Conservation (phyloP, 2,797 vertebrate species). For the Hafferia zeledoni region DNA sequence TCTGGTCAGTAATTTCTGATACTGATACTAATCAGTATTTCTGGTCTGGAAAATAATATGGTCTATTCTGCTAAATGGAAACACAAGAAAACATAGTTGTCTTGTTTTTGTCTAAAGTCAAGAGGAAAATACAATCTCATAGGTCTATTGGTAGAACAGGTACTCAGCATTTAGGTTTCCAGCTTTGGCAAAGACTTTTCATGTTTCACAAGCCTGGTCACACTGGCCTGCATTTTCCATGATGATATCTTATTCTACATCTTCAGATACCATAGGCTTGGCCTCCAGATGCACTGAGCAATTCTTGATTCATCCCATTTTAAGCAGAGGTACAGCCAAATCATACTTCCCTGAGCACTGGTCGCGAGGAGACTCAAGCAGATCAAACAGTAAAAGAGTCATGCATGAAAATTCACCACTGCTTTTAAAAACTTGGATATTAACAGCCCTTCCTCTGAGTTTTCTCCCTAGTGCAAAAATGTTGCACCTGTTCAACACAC, state of each 20-base stretch:
- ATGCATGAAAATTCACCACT: neutral
- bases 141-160: neutral
- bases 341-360: neutral
- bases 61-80: neutral
- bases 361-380: neutral
- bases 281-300: neutral
- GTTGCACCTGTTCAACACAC: neutral
- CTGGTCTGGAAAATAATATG: neutral
- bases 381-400: neutral
- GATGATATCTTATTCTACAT: neutral
- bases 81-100: neutral
- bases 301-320: neutral
- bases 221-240: neutral
- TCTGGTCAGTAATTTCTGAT: neutral
- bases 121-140: neutral
- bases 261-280: neutral
- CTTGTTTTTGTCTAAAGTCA: neutral
- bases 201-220: neutral
- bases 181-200: neutral
- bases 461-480: neutral
- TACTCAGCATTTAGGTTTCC: neutral
- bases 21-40: neutral
- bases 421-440: neutral
- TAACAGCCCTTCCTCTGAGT: neutral
- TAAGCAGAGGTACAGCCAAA: neutral